Evolutionary conservation across 2,113 vertebrate species (phyloP).

Genomic region (Sinocyclocheilus maitianheensis): DNA sequence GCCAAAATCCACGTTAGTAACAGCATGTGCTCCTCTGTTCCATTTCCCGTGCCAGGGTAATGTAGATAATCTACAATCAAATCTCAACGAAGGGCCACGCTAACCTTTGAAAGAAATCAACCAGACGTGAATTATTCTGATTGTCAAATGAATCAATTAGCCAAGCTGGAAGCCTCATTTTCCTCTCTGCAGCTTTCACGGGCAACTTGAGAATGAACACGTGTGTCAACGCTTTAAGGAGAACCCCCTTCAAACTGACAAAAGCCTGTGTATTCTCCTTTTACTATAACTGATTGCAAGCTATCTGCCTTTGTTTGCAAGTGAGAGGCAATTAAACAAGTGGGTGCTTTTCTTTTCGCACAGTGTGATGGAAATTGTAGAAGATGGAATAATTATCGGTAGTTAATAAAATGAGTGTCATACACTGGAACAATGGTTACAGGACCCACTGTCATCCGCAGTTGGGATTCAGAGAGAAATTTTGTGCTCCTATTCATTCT

Average conservation of each 20-base stretch:
- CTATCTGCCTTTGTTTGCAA: slow-evolving; percentile 40
- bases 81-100: background rate
- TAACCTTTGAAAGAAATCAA: slow-evolving; percentile 39
- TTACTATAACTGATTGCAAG: slow-evolving; percentile 44
- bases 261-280: slow-evolving; percentile 23
- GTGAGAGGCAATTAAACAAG: slow-evolving; percentile 49
- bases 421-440: slow-evolving; percentile 52
- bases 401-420: slow-evolving; percentile 53
- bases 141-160: slow-evolving; percentile 51
- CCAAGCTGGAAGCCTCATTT: slow-evolving; percentile 43
- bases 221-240: slow-evolving; percentile 4
- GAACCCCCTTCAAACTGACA: background rate
- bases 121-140: slow-evolving; percentile 42
- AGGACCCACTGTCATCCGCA: slow-evolving; percentile 28
- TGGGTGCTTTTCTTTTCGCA: slow-evolving; percentile 43
- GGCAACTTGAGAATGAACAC: slow-evolving; percentile 23
- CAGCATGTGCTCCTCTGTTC: background rate
- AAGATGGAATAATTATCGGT: slow-evolving; percentile 49
- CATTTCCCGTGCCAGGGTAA: background rate
- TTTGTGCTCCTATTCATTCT: slow-evolving; percentile 25
- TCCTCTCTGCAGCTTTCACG: background rate
- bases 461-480: slow-evolving; percentile 2
- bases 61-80: slow-evolving; percentile 24
- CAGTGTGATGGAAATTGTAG: slow-evolving; percentile 42
- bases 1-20: background rate